phyloP scores from a whole-genome alignment of 2,797 vertebrate genomes.

The Nasua narica region DNA sequence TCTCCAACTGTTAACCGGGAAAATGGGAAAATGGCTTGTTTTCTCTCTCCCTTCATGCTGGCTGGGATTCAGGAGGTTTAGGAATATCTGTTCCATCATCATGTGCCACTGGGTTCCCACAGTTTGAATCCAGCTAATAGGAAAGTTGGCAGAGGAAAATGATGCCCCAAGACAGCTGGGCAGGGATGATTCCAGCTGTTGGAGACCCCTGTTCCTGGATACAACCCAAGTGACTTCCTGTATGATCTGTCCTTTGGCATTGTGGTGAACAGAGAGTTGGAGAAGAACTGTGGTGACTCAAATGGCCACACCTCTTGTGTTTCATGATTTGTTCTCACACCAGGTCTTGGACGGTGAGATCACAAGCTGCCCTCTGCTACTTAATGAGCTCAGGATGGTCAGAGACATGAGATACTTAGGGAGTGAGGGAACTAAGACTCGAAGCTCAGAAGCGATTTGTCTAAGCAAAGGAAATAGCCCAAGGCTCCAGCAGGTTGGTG shows the following conservation, averaged over 20 bases:
- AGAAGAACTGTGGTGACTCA: slow-evolving; percentile 70
- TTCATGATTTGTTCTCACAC: slow-evolving; percentile 72
- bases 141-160: slow-evolving; percentile 72
- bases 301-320: slow-evolving; percentile 72
- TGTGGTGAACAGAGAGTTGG: slow-evolving; percentile 61
- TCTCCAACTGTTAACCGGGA: slow-evolving; percentile 72
- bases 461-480: slow-evolving; percentile 13
- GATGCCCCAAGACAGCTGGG: slow-evolving; percentile 73
- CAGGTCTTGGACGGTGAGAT: slow-evolving; percentile 59
- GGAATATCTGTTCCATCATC: slow-evolving; percentile 71
- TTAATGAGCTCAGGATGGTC: slow-evolving; percentile 53
- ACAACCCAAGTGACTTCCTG: slow-evolving; percentile 69
- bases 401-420: slow-evolving; percentile 28
- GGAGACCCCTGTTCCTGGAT: slow-evolving; percentile 71
- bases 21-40: slow-evolving; percentile 65
- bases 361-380: slow-evolving; percentile 61
- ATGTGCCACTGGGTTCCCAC: slow-evolving; percentile 62
- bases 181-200: slow-evolving; percentile 71
- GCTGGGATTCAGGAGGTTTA: slow-evolving; percentile 49
- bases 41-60: slow-evolving; percentile 39
- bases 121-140: slow-evolving; percentile 72
- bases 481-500: background rate
- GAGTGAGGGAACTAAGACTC: background rate
- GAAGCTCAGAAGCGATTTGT: slow-evolving; percentile 3
- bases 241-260: slow-evolving; percentile 77